Percentiles rank a stretch among this genome's conserved stretches.
phyloP scores from a whole-genome alignment of 2,113 vertebrate species.

The Anguilla rostrata region DNA sequence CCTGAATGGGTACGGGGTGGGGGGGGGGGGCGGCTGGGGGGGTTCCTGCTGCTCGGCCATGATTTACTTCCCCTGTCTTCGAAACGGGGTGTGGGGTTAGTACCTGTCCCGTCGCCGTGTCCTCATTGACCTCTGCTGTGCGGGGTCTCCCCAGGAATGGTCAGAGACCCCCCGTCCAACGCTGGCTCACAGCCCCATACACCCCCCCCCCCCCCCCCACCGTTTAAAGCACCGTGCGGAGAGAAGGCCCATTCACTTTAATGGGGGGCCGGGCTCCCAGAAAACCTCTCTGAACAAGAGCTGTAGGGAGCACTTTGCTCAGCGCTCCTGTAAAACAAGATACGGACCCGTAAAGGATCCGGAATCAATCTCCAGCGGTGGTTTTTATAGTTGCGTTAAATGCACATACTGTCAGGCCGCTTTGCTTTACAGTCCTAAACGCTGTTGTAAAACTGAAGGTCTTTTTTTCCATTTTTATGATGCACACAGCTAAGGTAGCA shows the following conservation, averaged over 20 bases:
- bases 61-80: conserved; percentile 17
- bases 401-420: no score
- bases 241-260: no score
- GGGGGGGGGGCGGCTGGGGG: background rate
- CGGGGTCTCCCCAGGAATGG: conserved; percentile 13
- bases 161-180: background rate
- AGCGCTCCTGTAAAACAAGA: background rate
- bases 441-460: background rate
- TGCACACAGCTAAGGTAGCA: background rate
- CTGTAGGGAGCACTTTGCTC: background rate
- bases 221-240: background rate
- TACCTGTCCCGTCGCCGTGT: conserved; percentile 10
- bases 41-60: conserved; percentile 5
- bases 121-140: conserved; percentile 38
- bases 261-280: background rate
- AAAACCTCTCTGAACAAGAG: background rate
- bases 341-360: background rate
- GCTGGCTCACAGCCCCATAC: background rate
- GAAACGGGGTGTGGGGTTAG: conserved; percentile 15
- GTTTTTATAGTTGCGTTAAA: no score
- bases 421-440: no score
- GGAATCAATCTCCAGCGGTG: no score
- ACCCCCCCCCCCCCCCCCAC: no score
- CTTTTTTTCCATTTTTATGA: background rate
- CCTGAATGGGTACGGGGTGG: no score